Evolutionary conservation across 2,888 invertebrate species (phyloP), one percentile per base, ranked within the genome.

Genomic region (Syritta pipiens): DNA sequence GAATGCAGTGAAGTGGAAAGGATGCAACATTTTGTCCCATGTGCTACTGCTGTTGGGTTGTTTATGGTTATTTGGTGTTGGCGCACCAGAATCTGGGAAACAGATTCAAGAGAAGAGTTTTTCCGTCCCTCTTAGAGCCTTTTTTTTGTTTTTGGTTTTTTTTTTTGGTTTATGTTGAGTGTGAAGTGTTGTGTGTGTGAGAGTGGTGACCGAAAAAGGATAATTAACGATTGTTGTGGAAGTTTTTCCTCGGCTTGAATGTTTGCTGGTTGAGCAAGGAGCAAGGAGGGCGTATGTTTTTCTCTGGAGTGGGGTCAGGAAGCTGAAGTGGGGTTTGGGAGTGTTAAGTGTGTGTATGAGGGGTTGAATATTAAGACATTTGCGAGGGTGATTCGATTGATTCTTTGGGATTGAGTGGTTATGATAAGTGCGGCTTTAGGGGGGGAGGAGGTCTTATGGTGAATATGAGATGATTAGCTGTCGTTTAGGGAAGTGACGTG

Each of bases 21-120:
- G 79, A 79, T 79, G 79, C 79, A 79, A 68, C 74, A 68, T 79
- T n/a, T n/a, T 68, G 74, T 68, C 67, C 48, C 79, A 74, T 74
- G 74, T 79, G 79, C 51, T 72, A 60, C 42, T 35, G 26, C 4
- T 20, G 37, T 48, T 60, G 20, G 49, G 49, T 79, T 79, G 79
- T 79, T 79, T 79, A 79, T 74, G 40, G 74, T 74, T 79, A 76
- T 72, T 67, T 74, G 79, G 79, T 79, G 74, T 67, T 79, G 72
- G 74, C 74, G 26, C 72, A 55, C 65, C 48, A 72, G 48, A 72
- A 67, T 55, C 63, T 35, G 35, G 30, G 49, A 48, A 44, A 35
- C 32, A 69, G 49, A 72, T 79, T 24, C 67, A n/a, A n/a, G n/a
- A n/a, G n/a, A n/a, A n/a, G n/a, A n/a, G n/a, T n/a, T n/a, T n/a